A percentile compares a stretch with the other conserved stretches of the same genome.
Evolutionary conservation across 2,113 vertebrate genomes (phyloP).

Genomic region (Austrofundulus limnaeus): DNA sequence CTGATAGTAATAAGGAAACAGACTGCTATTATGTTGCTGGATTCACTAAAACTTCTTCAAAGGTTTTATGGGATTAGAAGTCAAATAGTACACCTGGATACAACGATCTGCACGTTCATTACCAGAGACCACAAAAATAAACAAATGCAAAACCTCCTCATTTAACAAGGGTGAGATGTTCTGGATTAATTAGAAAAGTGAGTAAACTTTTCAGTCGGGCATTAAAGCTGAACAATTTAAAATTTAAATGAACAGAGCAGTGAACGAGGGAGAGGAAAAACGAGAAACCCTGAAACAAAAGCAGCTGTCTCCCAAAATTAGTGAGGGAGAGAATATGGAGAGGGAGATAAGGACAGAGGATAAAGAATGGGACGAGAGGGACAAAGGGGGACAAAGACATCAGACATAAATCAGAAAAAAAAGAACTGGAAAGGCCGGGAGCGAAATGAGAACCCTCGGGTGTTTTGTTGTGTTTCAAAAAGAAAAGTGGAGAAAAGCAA

Average conservation of each 20-base stretch:
- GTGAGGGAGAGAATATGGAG: constrained; percentile 35
- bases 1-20: too few relatives aligned
- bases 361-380: constrained; percentile 25
- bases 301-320: constrained; percentile 51
- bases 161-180: not conserved
- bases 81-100: too few relatives aligned
- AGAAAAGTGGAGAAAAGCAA: not conserved
- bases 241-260: constrained; percentile 56
- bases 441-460: not conserved
- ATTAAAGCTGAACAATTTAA: constrained; percentile 63
- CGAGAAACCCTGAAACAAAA: constrained; percentile 51
- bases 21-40: too few relatives aligned
- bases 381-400: constrained; percentile 12
- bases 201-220: not conserved
- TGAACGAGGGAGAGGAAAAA: constrained; percentile 53
- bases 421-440: not conserved
- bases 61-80: too few relatives aligned
- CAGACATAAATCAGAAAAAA: not conserved
- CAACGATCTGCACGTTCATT: too few relatives aligned
- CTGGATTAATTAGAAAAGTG: not conserved
- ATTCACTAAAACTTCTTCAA: too few relatives aligned
- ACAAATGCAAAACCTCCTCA: too few relatives aligned
- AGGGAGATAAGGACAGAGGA: constrained; percentile 45
- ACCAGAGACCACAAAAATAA: too few relatives aligned
- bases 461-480: not conserved